phyloP scores from a whole-genome alignment of 2,888 invertebrate genomes.

The Aricia artaxerxes region DNA sequence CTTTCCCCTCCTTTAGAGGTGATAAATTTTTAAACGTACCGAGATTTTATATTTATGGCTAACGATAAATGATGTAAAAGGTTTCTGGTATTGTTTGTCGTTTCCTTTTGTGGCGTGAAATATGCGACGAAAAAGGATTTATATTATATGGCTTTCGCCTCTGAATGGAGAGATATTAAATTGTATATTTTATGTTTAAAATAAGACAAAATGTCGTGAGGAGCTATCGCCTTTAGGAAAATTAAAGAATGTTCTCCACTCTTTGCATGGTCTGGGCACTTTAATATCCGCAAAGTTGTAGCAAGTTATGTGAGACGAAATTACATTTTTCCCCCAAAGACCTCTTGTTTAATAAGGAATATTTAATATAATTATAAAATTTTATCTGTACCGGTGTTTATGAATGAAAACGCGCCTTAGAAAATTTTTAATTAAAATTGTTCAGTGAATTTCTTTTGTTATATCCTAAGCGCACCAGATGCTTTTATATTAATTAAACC shows the following conservation, averaged over 20 bases:
- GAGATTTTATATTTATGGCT: slow-evolving; percentile 16
- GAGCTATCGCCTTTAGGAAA: not conserved
- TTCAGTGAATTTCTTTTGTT: slow-evolving; percentile 25
- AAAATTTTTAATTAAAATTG: slow-evolving; percentile 25
- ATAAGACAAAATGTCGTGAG: not conserved
- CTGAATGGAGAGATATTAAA: not conserved
- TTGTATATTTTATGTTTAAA: not conserved
- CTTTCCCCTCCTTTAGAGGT: slow-evolving; percentile 23
- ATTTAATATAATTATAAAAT: slow-evolving; percentile 16
- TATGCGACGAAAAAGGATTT: slow-evolving; percentile 12
- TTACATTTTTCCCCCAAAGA: not conserved
- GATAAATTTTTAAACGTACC: slow-evolving; percentile 33
- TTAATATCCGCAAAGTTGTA: not conserved
- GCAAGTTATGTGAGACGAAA: slow-evolving; percentile 11
- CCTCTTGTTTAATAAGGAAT: slow-evolving; percentile 10
- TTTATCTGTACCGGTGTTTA: slow-evolving; percentile 8
- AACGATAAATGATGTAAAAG: slow-evolving; percentile 14
- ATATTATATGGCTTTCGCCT: not conserved
- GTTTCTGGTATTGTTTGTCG: slow-evolving; percentile 24
- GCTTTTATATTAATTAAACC: not conserved
- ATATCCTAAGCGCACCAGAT: slow-evolving; percentile 17
- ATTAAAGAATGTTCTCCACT: not conserved
- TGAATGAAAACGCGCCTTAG: not conserved
- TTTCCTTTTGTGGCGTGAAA: slow-evolving; percentile 12
- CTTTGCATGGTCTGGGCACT: not conserved